Base-by-base conservation (phyloP, 2,888 invertebrate genomes). In the Drosophila percnosoma region DNA sequence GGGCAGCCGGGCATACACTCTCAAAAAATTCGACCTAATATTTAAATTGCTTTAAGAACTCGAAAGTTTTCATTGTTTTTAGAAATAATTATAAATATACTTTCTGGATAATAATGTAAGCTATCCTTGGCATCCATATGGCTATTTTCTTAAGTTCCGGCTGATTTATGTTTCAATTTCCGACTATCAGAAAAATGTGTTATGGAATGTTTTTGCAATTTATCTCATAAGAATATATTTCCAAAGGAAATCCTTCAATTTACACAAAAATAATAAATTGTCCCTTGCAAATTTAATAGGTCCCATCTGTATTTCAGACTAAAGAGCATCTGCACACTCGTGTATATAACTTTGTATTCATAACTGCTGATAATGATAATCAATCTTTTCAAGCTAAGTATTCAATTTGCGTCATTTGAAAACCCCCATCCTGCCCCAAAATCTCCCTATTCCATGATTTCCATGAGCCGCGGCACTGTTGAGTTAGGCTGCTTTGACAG, bases 1-100 rank as follows among this genome's bases (percentile, higher is more conserved):
- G 76, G 78, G 71, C 85, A 90, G 75, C 90, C 71, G 86, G 71
- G 89, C 90, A 90, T 90, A 45, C 45, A 45, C 45, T 45, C 45
- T 45, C 2, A 15, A 24, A 45, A 45, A 45, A 21, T 15, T 24
- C 15, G 21, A 8, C 2, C 15, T 45, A 4, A 7, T 8, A 3
- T 21, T 15, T 2, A 15, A 42, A 21, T 42, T 21, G 42, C 42
- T 11, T 21, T 42, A 6, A n/a, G 15, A 21, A 21, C n/a, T 21
- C 1, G 13, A 21, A 45, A 13, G 21, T 13, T 7, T 15, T 45
- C 21, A 21, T 21, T 21, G 1, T 8, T 15, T 8, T 45, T 45
- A 24, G 7, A 45, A 21, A 24, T 15, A 45, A 15, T 45, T 45
- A 15, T 7, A 21, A 8, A 21, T 15, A 21, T 24, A 45, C 2